These are phyloP conservation scores for Esox niger DNA, from an alignment of 2,113 vertebrate genomes.

Conservation along the genomic window DNA sequence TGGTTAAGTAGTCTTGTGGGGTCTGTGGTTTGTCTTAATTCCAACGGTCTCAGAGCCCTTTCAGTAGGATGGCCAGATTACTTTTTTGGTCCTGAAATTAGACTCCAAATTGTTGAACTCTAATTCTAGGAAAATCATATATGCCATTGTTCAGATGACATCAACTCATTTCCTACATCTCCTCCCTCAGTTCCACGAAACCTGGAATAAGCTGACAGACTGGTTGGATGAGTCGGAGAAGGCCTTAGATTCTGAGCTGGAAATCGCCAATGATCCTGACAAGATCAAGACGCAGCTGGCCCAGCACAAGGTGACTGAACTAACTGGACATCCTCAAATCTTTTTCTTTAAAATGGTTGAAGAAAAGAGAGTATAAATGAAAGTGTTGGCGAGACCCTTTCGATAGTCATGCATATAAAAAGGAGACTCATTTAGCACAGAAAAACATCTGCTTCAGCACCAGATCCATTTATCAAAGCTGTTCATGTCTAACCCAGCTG, in stretches of 20 bases:
- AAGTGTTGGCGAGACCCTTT: not conserved
- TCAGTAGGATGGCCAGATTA: constrained; percentile 22
- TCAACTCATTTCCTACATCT: constrained; percentile 18
- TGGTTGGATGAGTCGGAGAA: constrained; percentile 96
- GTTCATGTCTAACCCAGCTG: constrained; percentile 29
- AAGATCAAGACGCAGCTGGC: constrained; percentile 92
- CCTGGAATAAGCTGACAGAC: constrained; percentile 94
- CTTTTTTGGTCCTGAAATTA: constrained; percentile 12
- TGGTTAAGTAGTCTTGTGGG: constrained; percentile 24
- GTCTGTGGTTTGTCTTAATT: constrained; percentile 28
- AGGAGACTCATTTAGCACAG: constrained; percentile 3
- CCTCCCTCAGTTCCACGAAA: constrained; percentile 87
- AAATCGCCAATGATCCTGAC: constrained; percentile 97
- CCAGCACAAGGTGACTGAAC: constrained; percentile 87
- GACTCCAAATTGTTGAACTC: constrained; percentile 37
- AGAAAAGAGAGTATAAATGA: not conserved
- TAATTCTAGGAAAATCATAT: constrained; percentile 41
- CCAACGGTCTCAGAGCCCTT: constrained; percentile 23
- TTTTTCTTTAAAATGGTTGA: not conserved
- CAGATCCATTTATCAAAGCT: not conserved
- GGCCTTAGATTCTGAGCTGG: constrained; percentile 89
- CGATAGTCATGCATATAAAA: not conserved
- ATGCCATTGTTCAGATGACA: constrained; percentile 14
- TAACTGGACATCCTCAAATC: constrained; percentile 47
- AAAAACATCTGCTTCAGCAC: not conserved